These are phyloP conservation scores for Stratiolaelaps scimitus DNA, from an alignment of 1,140 invertebrate species.

Conservation along the genomic window DNA sequence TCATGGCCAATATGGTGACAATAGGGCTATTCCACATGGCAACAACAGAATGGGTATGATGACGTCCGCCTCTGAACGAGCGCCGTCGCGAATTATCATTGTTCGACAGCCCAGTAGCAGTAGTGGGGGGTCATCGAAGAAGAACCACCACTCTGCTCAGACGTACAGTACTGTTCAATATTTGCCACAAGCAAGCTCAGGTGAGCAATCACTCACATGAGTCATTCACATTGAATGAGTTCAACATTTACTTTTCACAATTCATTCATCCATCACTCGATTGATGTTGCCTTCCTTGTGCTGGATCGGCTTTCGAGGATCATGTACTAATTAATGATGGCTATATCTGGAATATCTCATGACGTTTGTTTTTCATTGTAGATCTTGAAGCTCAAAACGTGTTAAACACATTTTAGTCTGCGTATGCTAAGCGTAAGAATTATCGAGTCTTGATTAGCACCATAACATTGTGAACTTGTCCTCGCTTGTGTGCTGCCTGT, in stretches of 20 bases:
- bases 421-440: too few relatives aligned
- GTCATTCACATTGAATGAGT: background rate
- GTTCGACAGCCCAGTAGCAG: conserved; percentile 7
- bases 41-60: too few relatives aligned
- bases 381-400: too few relatives aligned
- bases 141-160: background rate
- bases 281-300: background rate
- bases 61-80: too few relatives aligned
- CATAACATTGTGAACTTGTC: too few relatives aligned
- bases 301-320: background rate
- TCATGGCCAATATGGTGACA: too few relatives aligned
- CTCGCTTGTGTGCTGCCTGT: too few relatives aligned
- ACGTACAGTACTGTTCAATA: background rate
- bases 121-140: background rate
- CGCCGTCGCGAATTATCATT: conserved; percentile 13
- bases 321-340: background rate
- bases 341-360: background rate
- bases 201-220: background rate
- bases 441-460: too few relatives aligned
- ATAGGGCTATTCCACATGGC: too few relatives aligned
- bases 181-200: conserved; percentile 16
- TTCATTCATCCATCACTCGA: background rate
- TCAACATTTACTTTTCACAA: background rate
- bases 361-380: too few relatives aligned
- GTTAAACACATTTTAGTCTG: too few relatives aligned